These are phyloP conservation scores for Haliclystus octoradiatus DNA, from an alignment of 30 jellyfish, hydroid and myxozoan genomes.

Conservation along the genomic window DNA sequence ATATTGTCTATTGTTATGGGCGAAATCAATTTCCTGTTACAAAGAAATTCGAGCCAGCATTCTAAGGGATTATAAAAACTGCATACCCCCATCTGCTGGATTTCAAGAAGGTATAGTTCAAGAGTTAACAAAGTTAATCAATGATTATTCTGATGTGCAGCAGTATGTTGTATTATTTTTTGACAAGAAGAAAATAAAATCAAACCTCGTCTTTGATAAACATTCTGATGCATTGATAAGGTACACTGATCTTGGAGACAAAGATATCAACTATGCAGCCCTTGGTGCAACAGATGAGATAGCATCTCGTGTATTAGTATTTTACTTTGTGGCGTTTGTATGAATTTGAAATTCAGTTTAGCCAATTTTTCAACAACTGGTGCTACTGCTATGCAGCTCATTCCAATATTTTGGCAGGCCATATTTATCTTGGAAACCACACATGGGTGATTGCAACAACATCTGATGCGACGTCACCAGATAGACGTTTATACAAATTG, in stretches of 20 bases:
- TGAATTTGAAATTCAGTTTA: background rate
- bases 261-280: background rate
- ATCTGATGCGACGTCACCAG: background rate
- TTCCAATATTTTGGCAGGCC: conserved; percentile 28
- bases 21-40: conserved; percentile 32
- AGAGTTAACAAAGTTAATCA: background rate
- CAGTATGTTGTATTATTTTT: conserved; percentile 1
- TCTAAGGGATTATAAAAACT: conserved; percentile 25
- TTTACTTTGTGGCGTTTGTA: too few relatives aligned
- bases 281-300: background rate
- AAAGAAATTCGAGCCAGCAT: conserved; percentile 25
- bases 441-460: conserved; percentile 20
- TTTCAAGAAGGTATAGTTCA: conserved; percentile 7
- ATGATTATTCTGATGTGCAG: background rate
- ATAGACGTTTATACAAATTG: background rate
- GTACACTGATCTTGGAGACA: background rate
- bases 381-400: background rate
- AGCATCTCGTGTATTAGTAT: background rate
- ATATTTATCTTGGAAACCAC: conserved; percentile 11
- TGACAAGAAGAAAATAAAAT: conserved; percentile 12
- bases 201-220: conserved; percentile 14
- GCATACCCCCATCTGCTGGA: conserved; percentile 5
- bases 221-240: background rate
- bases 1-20: conserved; percentile 25
- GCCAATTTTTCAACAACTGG: background rate